These are phyloP conservation scores for Saturnia pavonia DNA, from an alignment of 2,888 invertebrate genomes.

Conservation along the genomic window DNA sequence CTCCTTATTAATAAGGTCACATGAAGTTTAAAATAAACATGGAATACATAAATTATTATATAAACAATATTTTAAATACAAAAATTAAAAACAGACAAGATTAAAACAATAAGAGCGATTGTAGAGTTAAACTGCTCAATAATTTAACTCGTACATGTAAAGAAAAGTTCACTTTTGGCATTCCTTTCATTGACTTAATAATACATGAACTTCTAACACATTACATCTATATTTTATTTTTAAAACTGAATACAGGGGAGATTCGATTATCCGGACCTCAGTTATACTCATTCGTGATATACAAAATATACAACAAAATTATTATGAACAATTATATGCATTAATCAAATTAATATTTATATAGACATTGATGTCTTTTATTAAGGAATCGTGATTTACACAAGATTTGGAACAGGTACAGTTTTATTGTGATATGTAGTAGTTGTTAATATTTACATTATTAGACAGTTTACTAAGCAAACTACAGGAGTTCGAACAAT, in stretches of 20 bases:
- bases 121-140: background rate
- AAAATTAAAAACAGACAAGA: background rate
- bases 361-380: background rate
- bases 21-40: constrained; percentile 24
- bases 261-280: no score
- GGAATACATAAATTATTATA: constrained; percentile 15
- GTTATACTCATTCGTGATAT: no score
- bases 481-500: no score
- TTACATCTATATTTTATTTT: no score
- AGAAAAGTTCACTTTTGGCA: no score
- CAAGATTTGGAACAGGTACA: background rate
- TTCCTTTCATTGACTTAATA: no score
- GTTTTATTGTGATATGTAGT: constrained; percentile 1
- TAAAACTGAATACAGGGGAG: no score
- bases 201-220: no score
- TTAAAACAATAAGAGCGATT: background rate
- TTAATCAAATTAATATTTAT: constrained; percentile 4
- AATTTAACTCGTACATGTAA: background rate
- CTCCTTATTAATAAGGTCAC: constrained; percentile 28
- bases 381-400: background rate
- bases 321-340: background rate
- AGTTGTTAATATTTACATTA: background rate
- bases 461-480: no score
- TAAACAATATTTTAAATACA: constrained; percentile 1
- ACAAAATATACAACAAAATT: no score